These are phyloP conservation scores for Drosophila buzzatii DNA, from an alignment of 2,888 invertebrate genomes.

Conservation along the genomic window DNA sequence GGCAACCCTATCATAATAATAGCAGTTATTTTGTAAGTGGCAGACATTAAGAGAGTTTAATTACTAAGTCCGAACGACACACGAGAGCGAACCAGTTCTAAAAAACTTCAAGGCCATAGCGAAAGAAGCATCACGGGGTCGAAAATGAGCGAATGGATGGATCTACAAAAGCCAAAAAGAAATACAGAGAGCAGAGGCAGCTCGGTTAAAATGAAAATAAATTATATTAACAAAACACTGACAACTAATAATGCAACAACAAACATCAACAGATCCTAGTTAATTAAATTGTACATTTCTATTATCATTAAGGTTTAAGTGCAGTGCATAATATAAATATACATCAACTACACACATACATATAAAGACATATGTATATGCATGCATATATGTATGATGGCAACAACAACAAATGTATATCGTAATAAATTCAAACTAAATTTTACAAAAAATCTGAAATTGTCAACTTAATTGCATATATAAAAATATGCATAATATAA, in stretches of 20 bases:
- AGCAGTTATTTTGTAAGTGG: conserved; percentile 54
- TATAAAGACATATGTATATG: conserved; percentile 22
- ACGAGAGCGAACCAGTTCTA: conserved; percentile 21
- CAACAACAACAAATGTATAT: conserved; percentile 63
- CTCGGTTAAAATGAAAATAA: conserved; percentile 22
- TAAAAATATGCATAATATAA: no score
- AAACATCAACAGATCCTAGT: conserved; percentile 71
- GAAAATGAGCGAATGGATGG: background rate
- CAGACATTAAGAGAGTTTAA: conserved; percentile 46
- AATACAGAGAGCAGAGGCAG: conserved; percentile 11
- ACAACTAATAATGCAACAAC: conserved; percentile 36
- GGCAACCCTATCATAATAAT: conserved; percentile 57
- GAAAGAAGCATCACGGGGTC: conserved; percentile 2
- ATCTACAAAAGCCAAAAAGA: conserved; percentile 36
- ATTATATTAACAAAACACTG: conserved; percentile 21
- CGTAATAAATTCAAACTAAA: conserved; percentile 77
- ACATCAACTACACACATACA: conserved; percentile 31
- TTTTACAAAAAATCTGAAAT: conserved; percentile 52
- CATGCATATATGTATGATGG: conserved; percentile 39
- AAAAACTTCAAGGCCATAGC: conserved; percentile 37
- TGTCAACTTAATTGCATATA: background rate
- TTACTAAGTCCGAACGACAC: conserved; percentile 28
- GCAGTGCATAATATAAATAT: conserved; percentile 63
- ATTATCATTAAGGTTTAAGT: conserved; percentile 74
- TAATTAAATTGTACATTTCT: conserved; percentile 80